phyloP scores from a whole-genome alignment of 2,888 invertebrate genomes.

The Lumbricus terrestris region DNA sequence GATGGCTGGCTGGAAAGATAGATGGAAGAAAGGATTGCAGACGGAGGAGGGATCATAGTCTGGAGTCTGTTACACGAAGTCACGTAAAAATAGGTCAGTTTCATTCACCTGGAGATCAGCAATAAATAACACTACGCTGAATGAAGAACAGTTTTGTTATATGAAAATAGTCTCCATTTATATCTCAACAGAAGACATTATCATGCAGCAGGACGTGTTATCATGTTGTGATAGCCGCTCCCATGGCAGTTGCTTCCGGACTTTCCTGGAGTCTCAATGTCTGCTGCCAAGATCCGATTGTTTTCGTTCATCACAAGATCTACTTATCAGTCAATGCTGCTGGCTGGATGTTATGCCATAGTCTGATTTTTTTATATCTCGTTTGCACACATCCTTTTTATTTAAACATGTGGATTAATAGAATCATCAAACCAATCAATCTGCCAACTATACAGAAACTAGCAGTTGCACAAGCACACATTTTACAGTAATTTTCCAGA shows the following conservation, averaged over 20 bases:
- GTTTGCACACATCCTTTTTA: neutral
- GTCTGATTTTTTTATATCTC: neutral
- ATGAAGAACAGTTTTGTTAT: slow-evolving; percentile 3
- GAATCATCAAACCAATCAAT: neutral
- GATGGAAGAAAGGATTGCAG: no score
- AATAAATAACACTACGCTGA: neutral
- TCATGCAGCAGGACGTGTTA: neutral
- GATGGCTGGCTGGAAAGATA: neutral
- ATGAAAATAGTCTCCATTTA: neutral
- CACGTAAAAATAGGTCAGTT: slow-evolving; percentile 3
- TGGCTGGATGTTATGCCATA: neutral
- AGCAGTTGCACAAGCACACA: neutral
- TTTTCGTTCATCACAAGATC: neutral
- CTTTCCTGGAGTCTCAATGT: neutral
- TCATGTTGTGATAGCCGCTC: neutral
- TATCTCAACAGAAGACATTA: neutral
- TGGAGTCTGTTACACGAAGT: neutral
- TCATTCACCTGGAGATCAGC: neutral
- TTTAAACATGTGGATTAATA: neutral
- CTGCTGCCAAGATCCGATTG: neutral
- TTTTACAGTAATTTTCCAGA: neutral
- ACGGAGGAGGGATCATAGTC: neutral
- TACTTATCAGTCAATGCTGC: neutral
- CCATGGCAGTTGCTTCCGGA: neutral
- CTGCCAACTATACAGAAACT: neutral